Evolutionary conservation across 1,140 invertebrate genomes (phyloP).

Genomic region (Microvelia longipes): DNA sequence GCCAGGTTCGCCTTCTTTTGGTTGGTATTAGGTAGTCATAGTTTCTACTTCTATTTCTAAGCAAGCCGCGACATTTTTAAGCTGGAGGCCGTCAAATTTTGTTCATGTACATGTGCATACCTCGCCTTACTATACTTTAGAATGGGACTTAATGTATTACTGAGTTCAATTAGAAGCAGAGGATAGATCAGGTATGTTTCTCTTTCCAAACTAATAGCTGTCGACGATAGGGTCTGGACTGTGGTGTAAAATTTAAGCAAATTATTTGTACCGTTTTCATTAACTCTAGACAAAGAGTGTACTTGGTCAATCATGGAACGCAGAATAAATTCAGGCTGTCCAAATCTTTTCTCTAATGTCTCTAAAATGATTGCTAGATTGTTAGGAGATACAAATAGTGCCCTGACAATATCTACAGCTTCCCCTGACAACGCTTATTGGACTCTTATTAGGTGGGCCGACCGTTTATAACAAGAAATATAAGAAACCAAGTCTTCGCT

Average conservation of each 20-base stretch:
- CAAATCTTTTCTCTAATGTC: neutral
- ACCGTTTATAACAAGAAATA: neutral
- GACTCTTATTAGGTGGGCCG: neutral
- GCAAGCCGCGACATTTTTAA: neutral
- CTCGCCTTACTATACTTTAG: neutral
- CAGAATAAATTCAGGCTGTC: neutral
- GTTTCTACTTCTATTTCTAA: neutral
- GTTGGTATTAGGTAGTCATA: neutral
- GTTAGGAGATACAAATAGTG: neutral
- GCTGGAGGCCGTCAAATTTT: neutral
- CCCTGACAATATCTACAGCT: neutral
- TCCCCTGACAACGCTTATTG: neutral
- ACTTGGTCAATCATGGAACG: neutral
- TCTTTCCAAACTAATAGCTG: neutral
- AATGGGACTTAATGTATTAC: neutral
- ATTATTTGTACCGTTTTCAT: neutral
- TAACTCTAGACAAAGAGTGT: neutral
- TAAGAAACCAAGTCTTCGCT: neutral
- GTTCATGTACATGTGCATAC: neutral
- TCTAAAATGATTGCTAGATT: neutral
- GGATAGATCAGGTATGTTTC: neutral
- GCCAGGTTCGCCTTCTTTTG: neutral
- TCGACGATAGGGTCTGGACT: neutral
- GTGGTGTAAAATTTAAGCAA: neutral
- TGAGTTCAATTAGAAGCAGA: neutral